Conservation (phyloP, 2,113 vertebrate genomes). For the Aegithalos caudatus region DNA sequence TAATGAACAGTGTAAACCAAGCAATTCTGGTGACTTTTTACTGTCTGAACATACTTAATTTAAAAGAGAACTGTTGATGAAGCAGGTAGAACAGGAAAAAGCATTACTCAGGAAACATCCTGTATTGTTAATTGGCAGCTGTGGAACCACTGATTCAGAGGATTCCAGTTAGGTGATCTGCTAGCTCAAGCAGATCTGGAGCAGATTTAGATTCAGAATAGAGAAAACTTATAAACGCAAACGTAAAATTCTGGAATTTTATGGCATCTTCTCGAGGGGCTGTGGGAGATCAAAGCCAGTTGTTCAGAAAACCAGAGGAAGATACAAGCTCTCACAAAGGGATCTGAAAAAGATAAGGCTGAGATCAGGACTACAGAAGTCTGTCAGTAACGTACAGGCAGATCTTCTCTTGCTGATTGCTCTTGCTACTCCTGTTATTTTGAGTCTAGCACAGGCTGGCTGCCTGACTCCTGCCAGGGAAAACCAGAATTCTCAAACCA, state of each 20-base stretch:
- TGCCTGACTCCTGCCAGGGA: background rate
- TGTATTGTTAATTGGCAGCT: background rate
- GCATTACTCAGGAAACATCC: background rate
- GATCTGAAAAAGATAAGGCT: background rate
- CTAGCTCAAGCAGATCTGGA: background rate
- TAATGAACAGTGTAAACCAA: background rate
- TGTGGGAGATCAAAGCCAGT: background rate
- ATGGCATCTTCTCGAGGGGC: background rate
- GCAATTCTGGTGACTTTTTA: background rate
- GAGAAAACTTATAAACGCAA: background rate
- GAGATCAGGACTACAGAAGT: background rate
- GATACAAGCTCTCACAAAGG: background rate
- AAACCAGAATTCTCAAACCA: background rate
- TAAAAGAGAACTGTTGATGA: background rate
- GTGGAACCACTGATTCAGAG: background rate
- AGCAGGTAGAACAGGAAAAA: background rate
- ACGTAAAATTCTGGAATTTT: background rate
- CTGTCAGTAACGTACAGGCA: background rate
- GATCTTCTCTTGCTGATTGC: background rate
- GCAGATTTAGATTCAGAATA: background rate
- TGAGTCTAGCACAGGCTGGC: background rate
- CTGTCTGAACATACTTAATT: background rate
- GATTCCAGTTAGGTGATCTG: background rate
- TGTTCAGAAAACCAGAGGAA: background rate
- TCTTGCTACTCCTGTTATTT: background rate